These are phyloP conservation scores for Syritta pipiens DNA, from an alignment of 2,888 invertebrate genomes.

Conservation along the genomic window DNA sequence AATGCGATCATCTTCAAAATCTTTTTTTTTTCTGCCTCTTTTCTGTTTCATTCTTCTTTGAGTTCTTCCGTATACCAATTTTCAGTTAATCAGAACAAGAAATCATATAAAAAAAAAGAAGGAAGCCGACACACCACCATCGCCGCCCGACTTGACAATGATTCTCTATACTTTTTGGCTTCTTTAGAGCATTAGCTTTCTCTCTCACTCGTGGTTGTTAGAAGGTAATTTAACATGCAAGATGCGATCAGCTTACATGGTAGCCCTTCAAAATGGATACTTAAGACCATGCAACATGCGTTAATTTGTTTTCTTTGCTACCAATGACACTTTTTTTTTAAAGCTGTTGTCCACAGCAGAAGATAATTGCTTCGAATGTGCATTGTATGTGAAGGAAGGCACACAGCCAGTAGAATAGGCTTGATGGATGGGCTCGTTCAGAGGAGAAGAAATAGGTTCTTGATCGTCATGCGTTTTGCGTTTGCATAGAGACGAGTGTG, in stretches of 20 bases:
- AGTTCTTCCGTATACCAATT: conserved; percentile 20
- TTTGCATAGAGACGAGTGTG: neutral
- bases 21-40: conserved; percentile 8
- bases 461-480: conserved; percentile 42
- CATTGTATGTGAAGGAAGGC: conserved; percentile 7
- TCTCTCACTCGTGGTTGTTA: neutral
- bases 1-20: conserved; percentile 15
- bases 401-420: too few species aligned
- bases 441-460: conserved; percentile 6
- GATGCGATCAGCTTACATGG: conserved; percentile 49
- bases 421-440: conserved; percentile 26
- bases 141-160: conserved; percentile 7
- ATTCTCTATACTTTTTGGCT: conserved; percentile 28
- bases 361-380: conserved; percentile 20
- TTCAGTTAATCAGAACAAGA: conserved; percentile 49
- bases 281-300: conserved; percentile 37
- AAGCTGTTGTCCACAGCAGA: neutral
- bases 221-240: conserved; percentile 54
- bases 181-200: too few species aligned
- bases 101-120: conserved; percentile 4
- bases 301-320: conserved; percentile 49
- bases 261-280: conserved; percentile 1
- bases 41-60: conserved; percentile 6
- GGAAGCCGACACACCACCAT: conserved; percentile 2
- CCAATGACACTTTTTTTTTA: conserved; percentile 26